Conservation (phyloP, 2,797 vertebrate genomes). For the Glyptemys insculpta region DNA sequence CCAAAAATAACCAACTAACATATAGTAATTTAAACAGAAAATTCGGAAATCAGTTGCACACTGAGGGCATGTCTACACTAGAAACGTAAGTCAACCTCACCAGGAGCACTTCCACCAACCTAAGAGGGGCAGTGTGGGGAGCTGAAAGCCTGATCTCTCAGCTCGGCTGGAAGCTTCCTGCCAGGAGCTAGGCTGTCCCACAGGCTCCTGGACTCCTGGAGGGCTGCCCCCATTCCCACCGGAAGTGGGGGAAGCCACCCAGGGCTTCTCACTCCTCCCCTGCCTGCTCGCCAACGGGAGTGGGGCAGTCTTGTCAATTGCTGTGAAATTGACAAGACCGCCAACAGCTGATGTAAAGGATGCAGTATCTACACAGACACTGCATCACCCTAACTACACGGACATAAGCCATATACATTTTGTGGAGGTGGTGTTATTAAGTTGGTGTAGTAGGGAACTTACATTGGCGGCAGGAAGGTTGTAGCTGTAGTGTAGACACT, state of each 20-base stretch:
- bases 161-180: not conserved
- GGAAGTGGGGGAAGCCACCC: not conserved
- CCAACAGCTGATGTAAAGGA: too few species aligned
- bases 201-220: not conserved
- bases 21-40: constrained; percentile 77
- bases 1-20: constrained; percentile 73
- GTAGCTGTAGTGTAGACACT: too few species aligned
- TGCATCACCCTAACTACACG: too few species aligned
- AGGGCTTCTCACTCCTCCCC: not conserved
- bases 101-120: not conserved
- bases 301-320: too few species aligned
- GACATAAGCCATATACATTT: too few species aligned
- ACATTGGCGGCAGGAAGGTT: too few species aligned
- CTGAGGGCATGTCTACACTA: not conserved
- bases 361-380: too few species aligned
- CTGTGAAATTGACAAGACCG: too few species aligned
- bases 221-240: not conserved
- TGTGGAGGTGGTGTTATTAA: too few species aligned
- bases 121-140: not conserved
- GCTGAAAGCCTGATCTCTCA: too few species aligned
- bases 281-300: too few species aligned
- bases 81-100: not conserved
- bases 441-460: too few species aligned
- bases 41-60: constrained; percentile 61
- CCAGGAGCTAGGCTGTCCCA: not conserved